A percentile compares a stretch with the other conserved stretches of the same genome.
Evolutionary conservation across 2,797 vertebrate species (phyloP).

Genomic region (Xenops minutus): DNA sequence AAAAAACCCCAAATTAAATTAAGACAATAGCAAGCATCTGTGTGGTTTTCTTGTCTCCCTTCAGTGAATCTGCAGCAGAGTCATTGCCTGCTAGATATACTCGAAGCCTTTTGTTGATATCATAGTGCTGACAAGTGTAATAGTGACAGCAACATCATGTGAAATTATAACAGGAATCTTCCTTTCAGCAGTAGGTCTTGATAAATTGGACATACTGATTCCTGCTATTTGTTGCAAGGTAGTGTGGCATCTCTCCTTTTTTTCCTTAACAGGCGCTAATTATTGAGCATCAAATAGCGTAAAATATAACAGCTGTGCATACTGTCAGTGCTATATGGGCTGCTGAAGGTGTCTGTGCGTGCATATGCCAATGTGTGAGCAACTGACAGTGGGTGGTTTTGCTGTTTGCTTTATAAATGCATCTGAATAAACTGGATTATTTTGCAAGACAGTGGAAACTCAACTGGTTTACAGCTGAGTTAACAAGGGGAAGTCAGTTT

Average conservation of each 20-base stretch:
- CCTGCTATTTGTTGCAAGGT: conserved; percentile 69
- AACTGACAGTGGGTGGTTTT: conserved; percentile 83
- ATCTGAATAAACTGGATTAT: conserved; percentile 48
- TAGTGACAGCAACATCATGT: conserved; percentile 83
- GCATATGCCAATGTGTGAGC: conserved; percentile 63
- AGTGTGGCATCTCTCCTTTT: conserved; percentile 46
- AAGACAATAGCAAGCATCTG: conserved; percentile 18
- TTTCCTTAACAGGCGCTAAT: conserved; percentile 83
- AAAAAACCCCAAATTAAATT: neutral
- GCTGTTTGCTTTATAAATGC: conserved; percentile 61
- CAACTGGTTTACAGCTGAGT: conserved; percentile 27
- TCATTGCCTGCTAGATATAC: conserved; percentile 71
- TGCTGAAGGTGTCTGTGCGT: conserved; percentile 81
- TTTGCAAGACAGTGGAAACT: conserved; percentile 36
- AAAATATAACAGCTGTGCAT: conserved; percentile 86
- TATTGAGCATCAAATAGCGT: conserved; percentile 89
- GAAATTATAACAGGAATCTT: conserved; percentile 80
- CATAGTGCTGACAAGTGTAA: conserved; percentile 82
- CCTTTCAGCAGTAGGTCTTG: conserved; percentile 68
- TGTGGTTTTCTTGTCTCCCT: conserved; percentile 14
- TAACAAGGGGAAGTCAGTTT: conserved; percentile 1
- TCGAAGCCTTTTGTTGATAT: conserved; percentile 79
- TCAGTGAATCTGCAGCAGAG: conserved; percentile 11
- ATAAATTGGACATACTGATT: conserved; percentile 73
- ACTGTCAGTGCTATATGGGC: conserved; percentile 83